Evolutionary conservation across 2,797 vertebrate species (phyloP).

Genomic region (Salarias fasciatus): DNA sequence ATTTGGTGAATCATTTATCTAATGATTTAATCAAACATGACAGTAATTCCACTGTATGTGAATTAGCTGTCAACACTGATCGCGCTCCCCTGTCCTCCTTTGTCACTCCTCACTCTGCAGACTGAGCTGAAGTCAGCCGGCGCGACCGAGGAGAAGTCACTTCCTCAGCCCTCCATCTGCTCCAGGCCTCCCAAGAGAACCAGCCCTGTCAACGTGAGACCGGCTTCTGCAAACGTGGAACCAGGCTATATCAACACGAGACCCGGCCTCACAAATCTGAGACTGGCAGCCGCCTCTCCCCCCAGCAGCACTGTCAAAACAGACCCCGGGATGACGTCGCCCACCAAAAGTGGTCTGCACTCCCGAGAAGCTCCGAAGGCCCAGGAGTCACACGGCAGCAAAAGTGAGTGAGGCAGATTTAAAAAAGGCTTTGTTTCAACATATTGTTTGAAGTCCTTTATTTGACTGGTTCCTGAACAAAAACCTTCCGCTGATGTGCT

Average conservation of each 20-base stretch:
- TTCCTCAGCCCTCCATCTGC: constrained; percentile 64
- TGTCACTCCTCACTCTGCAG: constrained; percentile 57
- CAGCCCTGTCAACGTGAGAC: constrained; percentile 56
- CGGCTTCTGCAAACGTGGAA: constrained; percentile 51
- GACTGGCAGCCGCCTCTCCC: constrained; percentile 28
- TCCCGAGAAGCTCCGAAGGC: constrained; percentile 58
- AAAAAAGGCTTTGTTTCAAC: too few species aligned
- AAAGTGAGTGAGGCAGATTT: constrained; percentile 68
- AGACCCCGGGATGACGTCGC: constrained; percentile 45
- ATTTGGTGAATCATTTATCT: constrained; percentile 64
- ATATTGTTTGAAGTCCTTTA: too few species aligned
- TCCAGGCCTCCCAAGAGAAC: constrained; percentile 64
- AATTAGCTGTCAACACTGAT: constrained; percentile 69
- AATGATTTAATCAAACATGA: constrained; percentile 68
- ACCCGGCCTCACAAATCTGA: constrained; percentile 37
- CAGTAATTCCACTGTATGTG: constrained; percentile 66
- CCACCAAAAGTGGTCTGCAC: constrained; percentile 38
- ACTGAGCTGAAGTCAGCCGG: constrained; percentile 54
- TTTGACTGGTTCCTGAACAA: background rate
- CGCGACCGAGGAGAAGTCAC: constrained; percentile 50
- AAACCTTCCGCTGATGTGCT: background rate
- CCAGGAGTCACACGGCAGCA: constrained; percentile 49
- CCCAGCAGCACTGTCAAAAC: constrained; percentile 40
- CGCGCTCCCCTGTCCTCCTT: constrained; percentile 37
- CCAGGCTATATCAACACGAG: constrained; percentile 55